Conservation (phyloP, 2,888 invertebrate species). For the Phortica magna region DNA sequence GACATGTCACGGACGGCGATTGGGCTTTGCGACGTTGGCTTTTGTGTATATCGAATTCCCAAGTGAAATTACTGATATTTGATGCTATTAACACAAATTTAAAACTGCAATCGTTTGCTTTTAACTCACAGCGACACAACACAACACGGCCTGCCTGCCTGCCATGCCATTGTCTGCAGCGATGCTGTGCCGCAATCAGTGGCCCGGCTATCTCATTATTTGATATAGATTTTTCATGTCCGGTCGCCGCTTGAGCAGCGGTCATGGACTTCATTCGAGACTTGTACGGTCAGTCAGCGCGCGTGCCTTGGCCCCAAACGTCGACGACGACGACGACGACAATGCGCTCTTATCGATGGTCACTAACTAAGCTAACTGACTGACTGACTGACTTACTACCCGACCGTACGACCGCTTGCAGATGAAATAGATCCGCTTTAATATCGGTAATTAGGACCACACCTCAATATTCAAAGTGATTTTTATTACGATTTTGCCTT, state of each 20-base stretch:
- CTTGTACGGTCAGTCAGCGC: constrained; percentile 31
- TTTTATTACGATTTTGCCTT: constrained; percentile 49
- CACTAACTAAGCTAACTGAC: neutral
- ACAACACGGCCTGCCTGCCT: neutral
- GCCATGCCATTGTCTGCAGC: constrained; percentile 13
- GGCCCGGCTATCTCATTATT: constrained; percentile 15
- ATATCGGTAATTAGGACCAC: constrained; percentile 74
- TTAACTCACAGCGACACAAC: constrained; percentile 42
- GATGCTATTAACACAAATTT: constrained; percentile 74
- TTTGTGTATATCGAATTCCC: constrained; percentile 58
- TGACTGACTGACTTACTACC: neutral
- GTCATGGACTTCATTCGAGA: neutral
- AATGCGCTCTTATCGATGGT: neutral
- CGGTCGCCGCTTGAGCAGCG: constrained; percentile 15
- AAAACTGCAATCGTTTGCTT: constrained; percentile 37
- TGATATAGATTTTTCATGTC: constrained; percentile 56
- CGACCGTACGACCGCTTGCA: constrained; percentile 36
- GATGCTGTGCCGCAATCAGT: constrained; percentile 33
- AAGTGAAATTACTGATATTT: constrained; percentile 75
- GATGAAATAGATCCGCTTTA: constrained; percentile 75
- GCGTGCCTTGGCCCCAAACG: constrained; percentile 55
- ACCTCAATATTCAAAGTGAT: constrained; percentile 70
- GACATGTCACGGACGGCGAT: neutral
- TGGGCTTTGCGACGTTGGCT: constrained; percentile 33
- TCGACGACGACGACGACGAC: too few relatives aligned